These are phyloP conservation scores for Anthoscopus minutus DNA, from an alignment of 2,113 vertebrate genomes.

Conservation along the genomic window DNA sequence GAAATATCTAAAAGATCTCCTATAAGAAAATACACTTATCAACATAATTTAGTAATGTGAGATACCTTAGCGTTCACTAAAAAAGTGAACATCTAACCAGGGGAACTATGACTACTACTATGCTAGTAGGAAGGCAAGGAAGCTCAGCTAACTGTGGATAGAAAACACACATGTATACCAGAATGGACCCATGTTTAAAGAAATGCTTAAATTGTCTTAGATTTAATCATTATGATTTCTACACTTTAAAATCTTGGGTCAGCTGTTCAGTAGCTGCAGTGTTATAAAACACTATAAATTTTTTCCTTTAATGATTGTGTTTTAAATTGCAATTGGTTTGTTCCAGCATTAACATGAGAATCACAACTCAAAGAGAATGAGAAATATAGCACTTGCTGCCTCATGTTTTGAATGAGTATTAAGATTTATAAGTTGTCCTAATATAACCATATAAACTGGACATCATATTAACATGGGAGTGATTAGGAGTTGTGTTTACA, in stretches of 20 bases:
- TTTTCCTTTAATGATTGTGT: neutral
- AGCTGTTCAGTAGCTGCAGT: neutral
- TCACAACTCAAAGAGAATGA: neutral
- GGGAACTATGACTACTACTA: neutral
- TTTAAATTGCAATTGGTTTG: constrained; percentile 2
- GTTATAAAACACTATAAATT: neutral
- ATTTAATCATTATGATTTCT: constrained; percentile 22
- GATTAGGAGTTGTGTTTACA: neutral
- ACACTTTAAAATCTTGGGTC: neutral
- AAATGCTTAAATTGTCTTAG: constrained; percentile 6
- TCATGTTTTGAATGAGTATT: neutral
- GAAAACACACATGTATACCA: neutral
- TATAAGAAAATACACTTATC: neutral
- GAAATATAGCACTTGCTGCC: neutral
- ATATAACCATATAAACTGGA: neutral
- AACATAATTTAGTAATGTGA: neutral
- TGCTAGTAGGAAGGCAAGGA: neutral
- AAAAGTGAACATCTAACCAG: neutral
- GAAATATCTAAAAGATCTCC: neutral
- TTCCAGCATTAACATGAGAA: neutral
- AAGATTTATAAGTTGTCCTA: neutral
- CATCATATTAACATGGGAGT: neutral
- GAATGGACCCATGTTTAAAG: neutral
- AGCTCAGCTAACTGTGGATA: neutral
- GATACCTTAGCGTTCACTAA: neutral